phyloP scores from a whole-genome alignment of 2,797 vertebrate genomes.

The Cuniculus paca region DNA sequence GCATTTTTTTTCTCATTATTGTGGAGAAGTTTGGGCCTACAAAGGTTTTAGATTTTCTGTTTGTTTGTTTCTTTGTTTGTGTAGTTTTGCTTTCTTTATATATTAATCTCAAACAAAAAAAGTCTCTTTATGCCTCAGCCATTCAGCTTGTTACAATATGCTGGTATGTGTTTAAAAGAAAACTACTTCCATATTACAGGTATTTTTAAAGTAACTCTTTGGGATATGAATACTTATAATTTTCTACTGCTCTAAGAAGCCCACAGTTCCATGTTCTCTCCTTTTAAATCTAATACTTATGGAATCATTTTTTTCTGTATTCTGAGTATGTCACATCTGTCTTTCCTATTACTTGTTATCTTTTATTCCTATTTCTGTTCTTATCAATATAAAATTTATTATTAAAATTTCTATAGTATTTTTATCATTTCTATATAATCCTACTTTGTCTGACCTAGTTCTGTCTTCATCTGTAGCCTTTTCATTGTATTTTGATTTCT shows the following conservation, averaged over 20 bases:
- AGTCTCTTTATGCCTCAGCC: neutral
- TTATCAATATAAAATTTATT: neutral
- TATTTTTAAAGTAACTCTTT: neutral
- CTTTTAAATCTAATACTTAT: neutral
- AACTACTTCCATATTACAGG: neutral
- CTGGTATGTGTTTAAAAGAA: neutral
- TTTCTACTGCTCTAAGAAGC: neutral
- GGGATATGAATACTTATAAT: neutral
- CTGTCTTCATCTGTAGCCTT: neutral
- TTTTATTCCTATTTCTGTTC: neutral
- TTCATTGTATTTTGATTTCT: neutral
- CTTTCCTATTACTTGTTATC: neutral
- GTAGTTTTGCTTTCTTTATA: neutral
- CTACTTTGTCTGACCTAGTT: neutral
- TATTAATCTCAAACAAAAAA: neutral
- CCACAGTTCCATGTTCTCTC: neutral
- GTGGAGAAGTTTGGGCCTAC: neutral
- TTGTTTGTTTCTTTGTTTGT: neutral
- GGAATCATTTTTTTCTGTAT: neutral
- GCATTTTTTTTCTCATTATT: neutral
- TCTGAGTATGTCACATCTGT: neutral
- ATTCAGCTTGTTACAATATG: neutral
- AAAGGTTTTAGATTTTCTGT: neutral
- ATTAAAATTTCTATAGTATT: neutral
- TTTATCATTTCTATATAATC: neutral